Base-by-base conservation (phyloP, 2,797 vertebrate species). In the Poliocrania exsul region DNA sequence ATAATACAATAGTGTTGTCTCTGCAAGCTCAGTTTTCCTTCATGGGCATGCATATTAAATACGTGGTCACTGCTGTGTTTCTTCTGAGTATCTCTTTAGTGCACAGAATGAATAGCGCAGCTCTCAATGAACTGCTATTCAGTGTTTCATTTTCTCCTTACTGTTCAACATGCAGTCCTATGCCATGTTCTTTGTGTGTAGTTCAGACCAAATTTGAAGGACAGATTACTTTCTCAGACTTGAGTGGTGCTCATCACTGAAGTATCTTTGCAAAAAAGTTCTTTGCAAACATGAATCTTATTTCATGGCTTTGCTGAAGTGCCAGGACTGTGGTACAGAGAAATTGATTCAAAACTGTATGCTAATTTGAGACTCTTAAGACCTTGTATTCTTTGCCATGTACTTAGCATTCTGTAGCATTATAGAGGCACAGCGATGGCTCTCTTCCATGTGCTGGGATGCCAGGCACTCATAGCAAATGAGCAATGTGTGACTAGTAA, bases 41-140 rank as follows among this genome's bases (percentile, higher is more conserved):
- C 88, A 84, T 93, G 90, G 93, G 60, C 71, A 87, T 90, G 95
- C 94, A 96, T 96, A 97, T 97, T 94, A 96, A 97, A 77, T 95
- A 94, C 78, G 0, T 90, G 86, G 81, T 93, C 83, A 60, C 88
- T 92, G 86, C 86, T 94, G 71, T 93, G 83, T 95, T 97, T 93
- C 93, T 95, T 92, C 90, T 90, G 81, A 92, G 93, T 94, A 88
- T 95, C 93, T 96, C 90, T 95, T 95, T 87, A 93, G 90, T 42
- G 74, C 5, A 0, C 83, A 53, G 93, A 86, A 84, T 96, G 96
- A 97, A 95, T 96, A 95, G 95, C 4, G 0, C 56, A 42, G 88
- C 88, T 85, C 64, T 84, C 88, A 93, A 82, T 93, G 95, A 96
- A 82, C 94, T 86, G 83, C 95, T 96, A 95, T 97, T 97, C 96